phyloP scores from a whole-genome alignment of 2,113 vertebrate genomes.

The Cettia cetti region DNA sequence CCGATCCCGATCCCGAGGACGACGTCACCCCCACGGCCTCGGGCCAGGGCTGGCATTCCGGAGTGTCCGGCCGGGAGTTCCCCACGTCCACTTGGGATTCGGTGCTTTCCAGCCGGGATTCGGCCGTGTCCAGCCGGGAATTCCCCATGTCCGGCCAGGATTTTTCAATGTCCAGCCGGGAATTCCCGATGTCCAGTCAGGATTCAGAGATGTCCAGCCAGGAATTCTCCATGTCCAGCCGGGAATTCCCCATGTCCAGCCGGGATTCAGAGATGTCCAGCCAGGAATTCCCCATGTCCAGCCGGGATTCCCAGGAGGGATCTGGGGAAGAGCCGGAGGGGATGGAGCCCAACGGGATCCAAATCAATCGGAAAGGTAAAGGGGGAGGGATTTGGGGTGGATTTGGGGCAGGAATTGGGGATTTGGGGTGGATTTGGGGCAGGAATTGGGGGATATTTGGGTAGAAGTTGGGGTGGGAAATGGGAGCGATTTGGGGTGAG shows the following conservation, averaged over 20 bases:
- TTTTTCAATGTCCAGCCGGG: rapidly evolving
- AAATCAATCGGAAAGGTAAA: not conserved
- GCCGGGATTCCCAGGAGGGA: no score
- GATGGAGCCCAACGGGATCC: not conserved
- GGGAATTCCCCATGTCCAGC: not conserved
- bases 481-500: no score
- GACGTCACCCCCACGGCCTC: conserved; percentile 71
- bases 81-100: not conserved
- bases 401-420: not conserved
- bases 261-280: no score
- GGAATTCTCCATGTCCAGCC: not conserved
- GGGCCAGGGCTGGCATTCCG: not conserved
- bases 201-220: not conserved
- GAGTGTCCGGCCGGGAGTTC: not conserved
- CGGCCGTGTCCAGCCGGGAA: not conserved
- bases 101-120: not conserved
- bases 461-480: no score
- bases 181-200: rapidly evolving
- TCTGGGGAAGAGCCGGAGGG: not conserved
- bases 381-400: no score
- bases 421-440: not conserved
- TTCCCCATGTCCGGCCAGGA: rapidly evolving
- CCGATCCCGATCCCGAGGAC: conserved; percentile 11
- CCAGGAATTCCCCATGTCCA: no score
- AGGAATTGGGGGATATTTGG: no score